Percentiles rank a stretch among this genome's conserved stretches.
Conservation (phyloP, 2,888 invertebrate species). For the Hydrotaea diabolus region DNA sequence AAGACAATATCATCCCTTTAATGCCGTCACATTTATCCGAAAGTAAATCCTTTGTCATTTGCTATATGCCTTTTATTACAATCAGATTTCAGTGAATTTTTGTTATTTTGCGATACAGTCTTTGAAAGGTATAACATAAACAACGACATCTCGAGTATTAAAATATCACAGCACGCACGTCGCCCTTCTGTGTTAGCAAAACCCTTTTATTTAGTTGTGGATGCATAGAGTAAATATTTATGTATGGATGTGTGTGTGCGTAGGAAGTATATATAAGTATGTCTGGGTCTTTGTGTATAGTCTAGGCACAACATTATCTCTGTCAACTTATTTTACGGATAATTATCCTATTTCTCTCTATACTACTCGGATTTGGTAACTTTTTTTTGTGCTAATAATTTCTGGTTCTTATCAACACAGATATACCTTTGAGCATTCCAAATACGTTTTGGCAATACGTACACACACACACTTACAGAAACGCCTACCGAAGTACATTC, state of each 20-base stretch:
- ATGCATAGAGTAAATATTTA: neutral
- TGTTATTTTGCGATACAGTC: neutral
- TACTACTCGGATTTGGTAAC: neutral
- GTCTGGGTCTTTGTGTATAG: neutral
- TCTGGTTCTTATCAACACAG: constrained; percentile 12
- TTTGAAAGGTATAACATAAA: neutral
- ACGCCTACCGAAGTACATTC: no score
- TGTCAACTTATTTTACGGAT: constrained; percentile 39
- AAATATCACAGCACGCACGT: neutral
- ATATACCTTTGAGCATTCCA: neutral
- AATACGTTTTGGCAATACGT: neutral
- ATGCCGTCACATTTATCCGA: neutral
- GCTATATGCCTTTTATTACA: neutral
- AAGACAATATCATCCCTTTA: neutral
- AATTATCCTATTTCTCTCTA: constrained; percentile 9
- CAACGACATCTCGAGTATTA: neutral
- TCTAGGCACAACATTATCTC: constrained; percentile 19
- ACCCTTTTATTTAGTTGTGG: constrained; percentile 1
- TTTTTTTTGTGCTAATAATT: constrained; percentile 27
- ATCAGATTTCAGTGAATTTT: neutral
- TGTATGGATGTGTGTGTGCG: neutral
- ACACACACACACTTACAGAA: no score
- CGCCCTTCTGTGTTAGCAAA: neutral
- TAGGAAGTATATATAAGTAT: no score
- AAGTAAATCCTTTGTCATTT: neutral